Conservation (phyloP, 2,113 vertebrate genomes). For the Lophius piscatorius region DNA sequence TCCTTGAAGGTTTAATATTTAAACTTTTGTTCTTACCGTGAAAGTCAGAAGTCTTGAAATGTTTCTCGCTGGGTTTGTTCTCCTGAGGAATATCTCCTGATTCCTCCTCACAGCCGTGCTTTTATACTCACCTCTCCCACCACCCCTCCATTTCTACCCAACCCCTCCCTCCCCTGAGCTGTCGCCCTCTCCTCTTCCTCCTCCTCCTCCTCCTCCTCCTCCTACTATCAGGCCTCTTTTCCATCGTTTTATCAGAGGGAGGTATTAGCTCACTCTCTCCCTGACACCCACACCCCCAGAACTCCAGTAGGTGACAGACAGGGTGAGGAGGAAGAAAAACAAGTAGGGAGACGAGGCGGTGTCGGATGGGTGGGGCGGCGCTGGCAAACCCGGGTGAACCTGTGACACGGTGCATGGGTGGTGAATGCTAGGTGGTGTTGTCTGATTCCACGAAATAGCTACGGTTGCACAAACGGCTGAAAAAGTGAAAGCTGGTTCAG, state of each 20-base stretch:
- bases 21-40: constrained; percentile 55
- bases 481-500: no score
- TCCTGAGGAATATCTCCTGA: constrained; percentile 64
- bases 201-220: constrained; percentile 62
- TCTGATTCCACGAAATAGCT: no score
- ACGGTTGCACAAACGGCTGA: no score
- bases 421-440: no score
- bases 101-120: constrained; percentile 50
- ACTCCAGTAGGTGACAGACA: constrained; percentile 14
- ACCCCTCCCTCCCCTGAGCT: constrained; percentile 33
- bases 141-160: constrained; percentile 56
- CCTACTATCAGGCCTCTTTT: constrained; percentile 63
- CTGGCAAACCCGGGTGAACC: no score
- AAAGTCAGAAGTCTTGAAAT: constrained; percentile 45
- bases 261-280: constrained; percentile 75
- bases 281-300: constrained; percentile 41
- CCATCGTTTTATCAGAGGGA: constrained; percentile 60
- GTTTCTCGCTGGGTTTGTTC: constrained; percentile 38
- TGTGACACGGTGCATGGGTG: no score
- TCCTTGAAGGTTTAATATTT: no score
- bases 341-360: constrained; percentile 7
- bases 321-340: constrained; percentile 29
- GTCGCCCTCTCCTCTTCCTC: constrained; percentile 56
- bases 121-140: constrained; percentile 75
- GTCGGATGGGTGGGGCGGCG: constrained; percentile 3